phyloP scores from a whole-genome alignment of 1,140 invertebrate genomes.

The Pemphigus obesinymphae region DNA sequence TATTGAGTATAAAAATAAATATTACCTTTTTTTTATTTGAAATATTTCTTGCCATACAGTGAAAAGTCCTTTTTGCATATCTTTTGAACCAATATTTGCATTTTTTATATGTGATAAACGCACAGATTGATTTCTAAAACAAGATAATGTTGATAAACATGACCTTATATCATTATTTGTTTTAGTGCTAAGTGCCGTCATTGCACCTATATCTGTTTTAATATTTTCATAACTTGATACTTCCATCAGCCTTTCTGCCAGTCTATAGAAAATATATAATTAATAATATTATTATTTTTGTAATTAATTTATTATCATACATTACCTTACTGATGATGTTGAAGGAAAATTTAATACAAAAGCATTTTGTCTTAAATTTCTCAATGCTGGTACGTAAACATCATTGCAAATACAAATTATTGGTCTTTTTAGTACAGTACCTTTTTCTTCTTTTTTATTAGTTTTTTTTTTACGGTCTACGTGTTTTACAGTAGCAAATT shows the following conservation, averaged over 20 bases:
- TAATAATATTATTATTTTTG: slow-evolving; percentile 7
- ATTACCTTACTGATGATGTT: slow-evolving; percentile 55
- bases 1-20: not conserved
- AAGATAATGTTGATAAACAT: slow-evolving; percentile 81
- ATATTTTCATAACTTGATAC: slow-evolving; percentile 65
- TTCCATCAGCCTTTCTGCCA: slow-evolving; percentile 64
- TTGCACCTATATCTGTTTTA: slow-evolving; percentile 64
- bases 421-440: slow-evolving; percentile 65
- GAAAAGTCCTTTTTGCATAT: slow-evolving; percentile 79
- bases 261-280: slow-evolving; percentile 52
- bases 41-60: slow-evolving; percentile 80
- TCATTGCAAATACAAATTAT: slow-evolving; percentile 98
- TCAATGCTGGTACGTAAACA: slow-evolving; percentile 77
- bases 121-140: slow-evolving; percentile 57
- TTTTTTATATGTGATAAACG: slow-evolving; percentile 63
- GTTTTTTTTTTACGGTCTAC: slow-evolving; percentile 55
- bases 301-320: slow-evolving; percentile 24
- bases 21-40: slow-evolving; percentile 55
- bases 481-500: slow-evolving; percentile 66
- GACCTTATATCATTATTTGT: slow-evolving; percentile 82
- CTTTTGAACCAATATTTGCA: slow-evolving; percentile 75
- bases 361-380: slow-evolving; percentile 66
- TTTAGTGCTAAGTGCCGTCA: slow-evolving; percentile 73
- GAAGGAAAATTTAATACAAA: slow-evolving; percentile 71
- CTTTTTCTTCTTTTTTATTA: slow-evolving; percentile 55